Conservation (phyloP, 2,888 invertebrate species). For the Cataglyphis rosenhaueri region DNA sequence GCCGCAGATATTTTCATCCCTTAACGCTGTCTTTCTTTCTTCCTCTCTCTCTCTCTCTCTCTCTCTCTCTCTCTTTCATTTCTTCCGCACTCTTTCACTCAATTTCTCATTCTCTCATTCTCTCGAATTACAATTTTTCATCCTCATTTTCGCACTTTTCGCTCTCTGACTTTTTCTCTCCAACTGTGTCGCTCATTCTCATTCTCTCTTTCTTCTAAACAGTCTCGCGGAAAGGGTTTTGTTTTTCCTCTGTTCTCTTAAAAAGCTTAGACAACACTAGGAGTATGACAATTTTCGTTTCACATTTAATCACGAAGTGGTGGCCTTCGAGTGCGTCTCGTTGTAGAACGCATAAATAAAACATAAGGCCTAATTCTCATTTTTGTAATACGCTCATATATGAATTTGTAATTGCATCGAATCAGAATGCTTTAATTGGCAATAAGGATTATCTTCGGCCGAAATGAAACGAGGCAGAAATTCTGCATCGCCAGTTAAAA, state of each 20-base stretch:
- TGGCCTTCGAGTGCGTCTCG: constrained; percentile 66
- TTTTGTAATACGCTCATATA: constrained; percentile 10
- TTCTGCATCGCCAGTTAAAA: neutral
- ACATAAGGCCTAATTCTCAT: neutral
- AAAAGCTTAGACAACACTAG: constrained; percentile 69
- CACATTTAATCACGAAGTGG: constrained; percentile 64
- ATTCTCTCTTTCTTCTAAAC: constrained; percentile 55
- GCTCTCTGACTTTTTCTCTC: constrained; percentile 36
- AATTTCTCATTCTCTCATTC: constrained; percentile 45
- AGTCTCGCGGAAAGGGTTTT: constrained; percentile 60
- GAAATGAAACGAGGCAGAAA: neutral
- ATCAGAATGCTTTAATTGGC: constrained; percentile 20
- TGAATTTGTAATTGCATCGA: neutral
- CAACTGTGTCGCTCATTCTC: constrained; percentile 40
- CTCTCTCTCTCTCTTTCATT: constrained; percentile 18
- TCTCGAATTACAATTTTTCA: constrained; percentile 30
- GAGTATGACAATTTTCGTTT: constrained; percentile 58
- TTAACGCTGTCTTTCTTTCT: constrained; percentile 44
- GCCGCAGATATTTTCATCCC: constrained; percentile 75
- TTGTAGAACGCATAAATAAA: neutral
- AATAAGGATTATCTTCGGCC: constrained; percentile 9
- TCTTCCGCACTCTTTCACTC: constrained; percentile 32
- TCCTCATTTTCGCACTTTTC: constrained; percentile 25
- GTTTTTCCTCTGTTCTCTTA: constrained; percentile 51
- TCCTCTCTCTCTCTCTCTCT: constrained; percentile 16